These are phyloP conservation scores for Amphiprion ocellaris DNA, from an alignment of 2,113 vertebrate species.

Conservation along the genomic window DNA sequence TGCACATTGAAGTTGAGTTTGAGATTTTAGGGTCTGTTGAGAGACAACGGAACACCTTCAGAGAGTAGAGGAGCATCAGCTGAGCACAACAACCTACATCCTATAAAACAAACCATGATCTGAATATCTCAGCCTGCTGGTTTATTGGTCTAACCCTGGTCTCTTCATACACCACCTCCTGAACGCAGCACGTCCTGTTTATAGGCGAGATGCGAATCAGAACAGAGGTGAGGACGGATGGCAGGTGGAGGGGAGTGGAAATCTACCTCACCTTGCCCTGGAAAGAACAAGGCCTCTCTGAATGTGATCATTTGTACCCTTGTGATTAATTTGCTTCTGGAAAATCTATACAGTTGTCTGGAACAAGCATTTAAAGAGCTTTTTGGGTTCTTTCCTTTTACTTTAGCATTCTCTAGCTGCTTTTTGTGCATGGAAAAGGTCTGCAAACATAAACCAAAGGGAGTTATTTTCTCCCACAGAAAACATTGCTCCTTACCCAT, in stretches of 20 bases:
- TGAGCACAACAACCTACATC: conserved; percentile 9
- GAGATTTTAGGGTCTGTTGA: background rate
- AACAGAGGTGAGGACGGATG: conserved; percentile 8
- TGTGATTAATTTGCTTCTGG: background rate
- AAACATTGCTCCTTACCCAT: no score
- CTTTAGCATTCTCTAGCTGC: no score
- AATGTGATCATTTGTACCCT: background rate
- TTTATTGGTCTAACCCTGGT: conserved; percentile 32
- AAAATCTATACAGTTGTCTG: background rate
- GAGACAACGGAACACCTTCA: background rate
- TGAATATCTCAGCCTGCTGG: conserved; percentile 11
- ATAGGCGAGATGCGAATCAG: conserved; percentile 40
- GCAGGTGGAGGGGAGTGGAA: background rate
- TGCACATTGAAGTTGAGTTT: no score
- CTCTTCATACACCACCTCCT: conserved; percentile 27
- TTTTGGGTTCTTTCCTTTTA: no score
- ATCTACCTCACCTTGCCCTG: conserved; percentile 9
- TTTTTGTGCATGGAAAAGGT: no score
- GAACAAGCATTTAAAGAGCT: background rate
- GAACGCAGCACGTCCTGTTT: background rate
- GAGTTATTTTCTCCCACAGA: no score
- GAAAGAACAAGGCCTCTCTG: conserved; percentile 10
- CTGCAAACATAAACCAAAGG: no score
- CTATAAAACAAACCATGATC: conserved; percentile 15
- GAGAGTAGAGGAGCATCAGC: background rate